These are phyloP conservation scores for Paragorgia papillata DNA, from an alignment of 92 coral and sea anemone genomes.

Conservation along the genomic window DNA sequence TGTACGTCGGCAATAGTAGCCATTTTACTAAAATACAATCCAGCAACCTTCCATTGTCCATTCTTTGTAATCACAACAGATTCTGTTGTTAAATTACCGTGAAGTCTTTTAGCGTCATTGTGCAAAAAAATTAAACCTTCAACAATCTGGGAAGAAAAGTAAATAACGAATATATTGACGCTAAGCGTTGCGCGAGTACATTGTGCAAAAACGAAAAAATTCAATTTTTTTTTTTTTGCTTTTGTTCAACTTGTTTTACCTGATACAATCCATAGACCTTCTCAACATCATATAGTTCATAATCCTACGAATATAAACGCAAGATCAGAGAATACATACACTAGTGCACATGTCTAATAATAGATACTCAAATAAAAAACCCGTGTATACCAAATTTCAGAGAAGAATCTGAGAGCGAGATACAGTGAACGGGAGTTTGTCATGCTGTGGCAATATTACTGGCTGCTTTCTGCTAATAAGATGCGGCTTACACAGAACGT, in stretches of 20 bases:
- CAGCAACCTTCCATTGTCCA: constrained; percentile 96
- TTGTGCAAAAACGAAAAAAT: too few relatives aligned
- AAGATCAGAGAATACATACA: neutral
- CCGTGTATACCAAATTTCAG: too few relatives aligned
- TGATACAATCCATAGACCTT: constrained; percentile 92
- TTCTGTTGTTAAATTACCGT: constrained; percentile 81
- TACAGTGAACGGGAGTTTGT: too few relatives aligned
- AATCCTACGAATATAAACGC: constrained; percentile 49
- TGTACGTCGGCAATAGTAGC: constrained; percentile 84
- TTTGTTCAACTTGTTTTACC: constrained; percentile 51
- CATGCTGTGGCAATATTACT: too few relatives aligned
- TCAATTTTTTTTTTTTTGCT: too few relatives aligned
- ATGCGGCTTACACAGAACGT: too few relatives aligned
- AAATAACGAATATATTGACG: too few relatives aligned
- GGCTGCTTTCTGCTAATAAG: too few relatives aligned
- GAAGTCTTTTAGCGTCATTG: constrained; percentile 95
- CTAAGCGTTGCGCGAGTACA: too few relatives aligned
- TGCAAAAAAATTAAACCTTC: constrained; percentile 95
- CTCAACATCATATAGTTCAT: constrained; percentile 96
- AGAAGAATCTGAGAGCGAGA: too few relatives aligned
- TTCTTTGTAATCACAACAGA: constrained; percentile 80
- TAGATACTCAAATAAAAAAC: too few relatives aligned
- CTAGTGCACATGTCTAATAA: too few relatives aligned
- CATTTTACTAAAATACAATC: constrained; percentile 84
- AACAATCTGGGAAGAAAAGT: constrained; percentile 60